A percentile compares a stretch with the other conserved stretches of the same genome.
Evolutionary conservation across 2,113 vertebrate species (phyloP).

Genomic region (Peromyscus polionotus): DNA sequence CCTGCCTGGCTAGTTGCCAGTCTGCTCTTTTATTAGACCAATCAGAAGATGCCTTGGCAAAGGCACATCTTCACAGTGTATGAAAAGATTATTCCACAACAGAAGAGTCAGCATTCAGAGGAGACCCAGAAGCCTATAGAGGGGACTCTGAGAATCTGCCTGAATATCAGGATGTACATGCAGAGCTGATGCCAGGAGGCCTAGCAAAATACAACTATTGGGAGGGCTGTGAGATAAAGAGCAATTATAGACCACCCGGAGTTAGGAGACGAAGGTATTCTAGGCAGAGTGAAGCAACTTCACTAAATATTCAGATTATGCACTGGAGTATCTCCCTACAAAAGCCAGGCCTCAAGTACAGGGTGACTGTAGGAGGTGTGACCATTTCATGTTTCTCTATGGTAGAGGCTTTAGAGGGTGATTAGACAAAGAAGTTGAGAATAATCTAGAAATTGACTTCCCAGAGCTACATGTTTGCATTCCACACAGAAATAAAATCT

Average conservation of each 20-base stretch:
- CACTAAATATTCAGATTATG: not conserved
- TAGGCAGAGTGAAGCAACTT: not conserved
- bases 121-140: not conserved
- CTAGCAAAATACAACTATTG: not conserved
- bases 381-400: not conserved
- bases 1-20: too few relatives aligned
- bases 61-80: too few relatives aligned
- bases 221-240: not conserved
- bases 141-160: not conserved
- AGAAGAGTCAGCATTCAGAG: not conserved
- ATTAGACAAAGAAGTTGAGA: not conserved
- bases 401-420: not conserved
- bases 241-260: fast-evolving
- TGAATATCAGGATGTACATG: not conserved
- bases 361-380: not conserved
- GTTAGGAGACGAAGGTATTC: not conserved
- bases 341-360: not conserved
- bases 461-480: not conserved
- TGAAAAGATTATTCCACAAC: too few relatives aligned
- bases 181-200: not conserved
- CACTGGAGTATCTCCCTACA: not conserved
- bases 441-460: not conserved
- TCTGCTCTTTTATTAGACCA: too few relatives aligned
- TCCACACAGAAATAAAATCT: conserved; percentile 41
- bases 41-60: too few relatives aligned